phyloP scores from a whole-genome alignment of 2,113 vertebrate genomes.

The Hippocampus zosterae region DNA sequence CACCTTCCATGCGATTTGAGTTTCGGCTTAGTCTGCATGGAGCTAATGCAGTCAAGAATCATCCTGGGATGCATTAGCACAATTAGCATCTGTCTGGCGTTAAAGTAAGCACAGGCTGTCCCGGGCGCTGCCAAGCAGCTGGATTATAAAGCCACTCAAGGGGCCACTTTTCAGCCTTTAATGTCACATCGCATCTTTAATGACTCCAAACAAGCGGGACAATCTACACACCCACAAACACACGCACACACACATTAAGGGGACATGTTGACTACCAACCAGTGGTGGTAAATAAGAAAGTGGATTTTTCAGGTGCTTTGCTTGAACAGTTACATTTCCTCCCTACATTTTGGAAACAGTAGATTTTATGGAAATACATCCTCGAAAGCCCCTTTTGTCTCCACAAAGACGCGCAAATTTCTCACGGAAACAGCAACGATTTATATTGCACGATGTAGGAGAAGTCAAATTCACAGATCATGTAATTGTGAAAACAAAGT shows the following conservation, averaged over 20 bases:
- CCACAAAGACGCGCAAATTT: no score
- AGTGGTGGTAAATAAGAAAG: neutral
- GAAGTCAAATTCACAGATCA: no score
- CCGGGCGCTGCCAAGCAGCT: neutral
- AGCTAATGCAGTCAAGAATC: slow-evolving; percentile 16
- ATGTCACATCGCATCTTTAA: slow-evolving; percentile 9
- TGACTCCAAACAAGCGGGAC: neutral
- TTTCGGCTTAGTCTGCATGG: slow-evolving; percentile 45
- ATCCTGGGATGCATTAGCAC: slow-evolving; percentile 43
- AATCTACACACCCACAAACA: no score
- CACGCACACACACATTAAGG: neutral
- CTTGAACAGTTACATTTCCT: no score
- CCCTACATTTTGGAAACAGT: no score
- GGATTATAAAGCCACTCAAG: slow-evolving; percentile 7
- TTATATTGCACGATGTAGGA: no score
- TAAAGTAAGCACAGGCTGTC: slow-evolving; percentile 18
- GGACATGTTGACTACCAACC: neutral
- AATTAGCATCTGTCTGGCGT: slow-evolving; percentile 48
- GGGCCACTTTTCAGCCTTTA: slow-evolving; percentile 23
- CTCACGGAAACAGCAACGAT: no score
- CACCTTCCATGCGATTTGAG: slow-evolving; percentile 31
- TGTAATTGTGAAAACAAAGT: no score
- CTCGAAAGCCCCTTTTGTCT: no score
- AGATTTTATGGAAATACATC: no score
- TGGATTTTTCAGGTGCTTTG: no score